These are phyloP conservation scores for Ramphastos sulfuratus DNA, from an alignment of 2,113 vertebrate species.

Conservation along the genomic window DNA sequence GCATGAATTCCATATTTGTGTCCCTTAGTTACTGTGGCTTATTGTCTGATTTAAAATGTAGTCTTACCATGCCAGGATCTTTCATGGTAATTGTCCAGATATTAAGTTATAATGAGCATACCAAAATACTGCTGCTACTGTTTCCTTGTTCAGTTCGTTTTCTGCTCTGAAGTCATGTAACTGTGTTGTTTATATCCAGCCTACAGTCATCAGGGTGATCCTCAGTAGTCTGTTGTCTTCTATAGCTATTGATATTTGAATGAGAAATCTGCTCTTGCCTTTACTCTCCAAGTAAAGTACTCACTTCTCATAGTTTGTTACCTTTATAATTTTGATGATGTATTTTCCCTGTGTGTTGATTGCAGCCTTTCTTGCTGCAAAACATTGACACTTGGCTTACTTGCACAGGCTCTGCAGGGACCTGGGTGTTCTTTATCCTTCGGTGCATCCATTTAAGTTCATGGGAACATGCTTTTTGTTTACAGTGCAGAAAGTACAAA, in stretches of 20 bases:
- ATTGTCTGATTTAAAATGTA: background rate
- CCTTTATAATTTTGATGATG: background rate
- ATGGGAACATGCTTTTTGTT: background rate
- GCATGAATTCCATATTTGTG: background rate
- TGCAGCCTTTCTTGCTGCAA: background rate
- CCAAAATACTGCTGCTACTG: background rate
- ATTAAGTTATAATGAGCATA: background rate
- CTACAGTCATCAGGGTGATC: background rate
- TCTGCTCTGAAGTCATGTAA: background rate
- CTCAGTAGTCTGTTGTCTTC: background rate
- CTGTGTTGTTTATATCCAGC: fast-evolving
- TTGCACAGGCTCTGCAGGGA: fast-evolving
- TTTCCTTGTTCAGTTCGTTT: background rate
- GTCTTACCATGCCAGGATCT: background rate
- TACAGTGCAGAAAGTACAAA: background rate
- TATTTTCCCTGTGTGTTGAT: background rate
- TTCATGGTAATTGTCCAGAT: background rate
- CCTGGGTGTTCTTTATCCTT: background rate
- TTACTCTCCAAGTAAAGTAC: too few relatives aligned
- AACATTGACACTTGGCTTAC: background rate
- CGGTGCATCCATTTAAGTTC: background rate
- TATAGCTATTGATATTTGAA: background rate
- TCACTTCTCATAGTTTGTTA: background rate
- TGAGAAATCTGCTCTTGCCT: background rate
- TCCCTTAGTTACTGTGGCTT: background rate